A percentile compares a stretch with the other conserved stretches of the same genome.
phyloP scores from a whole-genome alignment of 2,888 invertebrate species.

The Trachelus troglodyta region DNA sequence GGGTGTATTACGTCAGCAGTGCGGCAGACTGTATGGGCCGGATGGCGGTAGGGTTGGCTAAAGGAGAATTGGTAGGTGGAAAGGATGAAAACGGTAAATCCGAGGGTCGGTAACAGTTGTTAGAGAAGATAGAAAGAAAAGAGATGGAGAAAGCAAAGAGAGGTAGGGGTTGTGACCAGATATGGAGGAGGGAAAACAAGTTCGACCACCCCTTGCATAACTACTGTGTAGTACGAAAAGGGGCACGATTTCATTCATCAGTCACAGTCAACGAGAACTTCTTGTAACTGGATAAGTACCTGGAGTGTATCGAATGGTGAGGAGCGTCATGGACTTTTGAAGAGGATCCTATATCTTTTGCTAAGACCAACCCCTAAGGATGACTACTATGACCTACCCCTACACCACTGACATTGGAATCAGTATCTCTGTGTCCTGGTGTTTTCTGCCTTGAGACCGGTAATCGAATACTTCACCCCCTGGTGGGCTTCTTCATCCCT shows the following conservation, averaged over 20 bases:
- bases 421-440: not conserved
- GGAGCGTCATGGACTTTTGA: not conserved
- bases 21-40: slow-evolving; percentile 43
- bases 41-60: not conserved
- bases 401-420: not conserved
- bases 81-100: slow-evolving; percentile 14
- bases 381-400: not conserved
- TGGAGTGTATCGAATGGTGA: slow-evolving; percentile 10
- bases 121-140: slow-evolving; percentile 15
- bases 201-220: slow-evolving; percentile 47
- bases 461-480: not conserved
- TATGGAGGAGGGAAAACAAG: slow-evolving; percentile 44
- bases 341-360: not conserved
- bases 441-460: not conserved
- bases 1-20: slow-evolving; percentile 50
- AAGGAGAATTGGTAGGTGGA: not conserved
- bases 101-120: slow-evolving; percentile 20
- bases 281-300: slow-evolving; percentile 27
- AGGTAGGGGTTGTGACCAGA: slow-evolving; percentile 4
- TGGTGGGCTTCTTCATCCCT: not conserved
- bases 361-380: not conserved
- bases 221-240: not conserved
- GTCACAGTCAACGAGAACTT: slow-evolving; percentile 40
- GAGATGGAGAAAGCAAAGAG: slow-evolving; percentile 14
- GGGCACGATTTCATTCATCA: slow-evolving; percentile 54